Evolutionary conservation across 2,797 vertebrate genomes (phyloP).

Genomic region (Parauchenoglanis ngamensis): DNA sequence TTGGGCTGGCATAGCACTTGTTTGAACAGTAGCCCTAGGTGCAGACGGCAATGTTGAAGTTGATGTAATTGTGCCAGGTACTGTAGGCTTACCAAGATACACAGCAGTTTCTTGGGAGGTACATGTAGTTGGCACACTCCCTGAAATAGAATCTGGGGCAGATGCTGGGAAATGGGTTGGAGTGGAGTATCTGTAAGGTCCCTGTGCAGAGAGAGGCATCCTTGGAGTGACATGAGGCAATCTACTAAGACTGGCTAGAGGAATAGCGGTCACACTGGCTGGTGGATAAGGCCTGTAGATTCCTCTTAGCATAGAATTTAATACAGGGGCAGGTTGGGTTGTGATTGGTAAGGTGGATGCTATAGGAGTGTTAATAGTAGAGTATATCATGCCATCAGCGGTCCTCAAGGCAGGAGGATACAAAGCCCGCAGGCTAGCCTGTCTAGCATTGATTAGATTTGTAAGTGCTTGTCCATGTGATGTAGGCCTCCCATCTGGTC

Average conservation of each 20-base stretch:
- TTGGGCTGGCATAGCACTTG: slow-evolving; percentile 51
- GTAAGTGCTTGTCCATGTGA: slow-evolving; percentile 82
- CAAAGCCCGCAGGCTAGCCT: slow-evolving; percentile 84
- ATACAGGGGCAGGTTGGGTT: slow-evolving; percentile 90
- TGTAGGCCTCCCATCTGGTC: slow-evolving; percentile 81
- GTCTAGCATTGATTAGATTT: slow-evolving; percentile 82
- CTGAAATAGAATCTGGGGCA: slow-evolving; percentile 64
- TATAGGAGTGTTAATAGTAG: slow-evolving; percentile 97
- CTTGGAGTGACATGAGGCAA: slow-evolving; percentile 86
- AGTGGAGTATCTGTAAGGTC: slow-evolving; percentile 83
- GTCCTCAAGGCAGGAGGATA: slow-evolving; percentile 90
- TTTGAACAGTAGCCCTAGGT: slow-evolving; percentile 60
- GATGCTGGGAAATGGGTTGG: slow-evolving; percentile 76
- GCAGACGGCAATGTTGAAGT: slow-evolving; percentile 60
- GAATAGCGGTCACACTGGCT: slow-evolving; percentile 83
- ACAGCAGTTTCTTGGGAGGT: slow-evolving; percentile 84
- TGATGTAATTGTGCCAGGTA: slow-evolving; percentile 63
- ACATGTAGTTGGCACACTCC: slow-evolving; percentile 63
- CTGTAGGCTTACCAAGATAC: slow-evolving; percentile 87
- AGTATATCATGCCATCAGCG: slow-evolving; percentile 98
- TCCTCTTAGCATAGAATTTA: slow-evolving; percentile 86
- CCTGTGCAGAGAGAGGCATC: slow-evolving; percentile 82
- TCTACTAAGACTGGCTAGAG: slow-evolving; percentile 88
- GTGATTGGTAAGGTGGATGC: slow-evolving; percentile 98
- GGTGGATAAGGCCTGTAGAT: slow-evolving; percentile 88